Percentiles rank a stretch among this genome's conserved stretches.
Evolutionary conservation across 1,140 invertebrate species (phyloP).

Genomic region (Euschistus heros): DNA sequence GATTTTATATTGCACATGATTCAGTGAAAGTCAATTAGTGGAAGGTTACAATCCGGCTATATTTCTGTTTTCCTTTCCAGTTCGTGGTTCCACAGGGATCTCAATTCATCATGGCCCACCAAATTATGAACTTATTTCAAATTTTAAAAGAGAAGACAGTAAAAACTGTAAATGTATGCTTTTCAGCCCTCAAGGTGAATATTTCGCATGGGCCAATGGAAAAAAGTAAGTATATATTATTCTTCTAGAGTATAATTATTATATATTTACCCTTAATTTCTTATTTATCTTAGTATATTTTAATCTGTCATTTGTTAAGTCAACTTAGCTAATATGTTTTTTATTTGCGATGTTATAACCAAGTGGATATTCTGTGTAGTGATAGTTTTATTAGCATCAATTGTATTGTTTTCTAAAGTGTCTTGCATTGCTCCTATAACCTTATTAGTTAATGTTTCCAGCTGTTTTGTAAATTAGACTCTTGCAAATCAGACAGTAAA

Average conservation of each 20-base stretch:
- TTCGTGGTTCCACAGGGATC: slow-evolving; percentile 43
- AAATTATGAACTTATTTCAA: slow-evolving; percentile 42
- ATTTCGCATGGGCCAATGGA: slow-evolving; percentile 56
- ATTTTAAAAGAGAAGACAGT: slow-evolving; percentile 49
- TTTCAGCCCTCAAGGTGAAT: slow-evolving; percentile 52
- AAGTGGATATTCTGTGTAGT: too few species aligned
- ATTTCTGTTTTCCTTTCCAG: slow-evolving; percentile 33
- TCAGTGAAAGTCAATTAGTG: neutral
- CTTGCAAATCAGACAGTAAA: too few species aligned
- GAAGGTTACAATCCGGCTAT: slow-evolving; percentile 12
- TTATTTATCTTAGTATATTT: neutral
- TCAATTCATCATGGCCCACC: slow-evolving; percentile 41
- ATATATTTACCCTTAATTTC: neutral
- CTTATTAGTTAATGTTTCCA: too few species aligned
- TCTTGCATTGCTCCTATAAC: too few species aligned
- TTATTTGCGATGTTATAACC: too few species aligned
- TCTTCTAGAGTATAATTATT: neutral
- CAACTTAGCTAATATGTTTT: too few species aligned
- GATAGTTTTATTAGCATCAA: too few species aligned
- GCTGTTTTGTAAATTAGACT: too few species aligned
- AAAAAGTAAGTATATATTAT: slow-evolving; percentile 34
- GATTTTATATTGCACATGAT: too few species aligned
- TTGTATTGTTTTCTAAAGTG: too few species aligned
- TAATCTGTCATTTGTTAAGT: too few species aligned
- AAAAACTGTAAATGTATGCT: slow-evolving; percentile 51